Conservation (phyloP, 2,888 invertebrate species). For the Drosophila subquinaria region DNA sequence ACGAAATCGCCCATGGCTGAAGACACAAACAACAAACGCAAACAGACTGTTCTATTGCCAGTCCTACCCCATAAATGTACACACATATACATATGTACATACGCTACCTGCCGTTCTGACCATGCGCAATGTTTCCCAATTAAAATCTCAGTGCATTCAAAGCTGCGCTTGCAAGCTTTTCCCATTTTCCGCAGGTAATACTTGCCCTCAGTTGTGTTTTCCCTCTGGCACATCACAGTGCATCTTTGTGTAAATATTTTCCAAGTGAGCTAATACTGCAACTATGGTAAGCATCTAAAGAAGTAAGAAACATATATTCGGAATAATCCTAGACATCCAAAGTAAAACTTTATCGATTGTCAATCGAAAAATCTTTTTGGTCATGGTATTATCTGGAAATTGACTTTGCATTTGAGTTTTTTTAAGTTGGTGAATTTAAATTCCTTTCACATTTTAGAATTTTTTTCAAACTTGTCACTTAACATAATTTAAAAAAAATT, state of each 20-base stretch:
- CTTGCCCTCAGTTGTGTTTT: slow-evolving; percentile 38
- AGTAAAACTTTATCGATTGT: no score
- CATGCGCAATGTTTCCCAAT: slow-evolving; percentile 43
- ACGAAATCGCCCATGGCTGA: slow-evolving; percentile 32
- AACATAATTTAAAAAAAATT: no score
- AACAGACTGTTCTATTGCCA: slow-evolving; percentile 37
- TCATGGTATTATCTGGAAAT: no score
- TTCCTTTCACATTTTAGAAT: no score
- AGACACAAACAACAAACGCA: slow-evolving; percentile 21
- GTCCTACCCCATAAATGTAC: slow-evolving; percentile 25
- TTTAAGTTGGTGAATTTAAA: no score
- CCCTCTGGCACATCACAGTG: slow-evolving; percentile 20
- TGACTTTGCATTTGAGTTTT: no score
- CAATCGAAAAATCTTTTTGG: not conserved
- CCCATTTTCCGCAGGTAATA: slow-evolving; percentile 16
- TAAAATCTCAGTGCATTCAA: slow-evolving; percentile 33
- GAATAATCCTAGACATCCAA: no score
- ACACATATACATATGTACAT: slow-evolving; percentile 4
- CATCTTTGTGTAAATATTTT: slow-evolving; percentile 21
- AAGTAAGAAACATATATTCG: no score
- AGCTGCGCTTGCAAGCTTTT: slow-evolving; percentile 36
- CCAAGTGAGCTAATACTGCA: not conserved
- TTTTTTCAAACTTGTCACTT: no score
- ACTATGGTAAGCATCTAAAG: slow-evolving; percentile 4
- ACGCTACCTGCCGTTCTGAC: slow-evolving; percentile 8